Percentiles rank a stretch among this genome's conserved stretches.
phyloP scores from a whole-genome alignment of 2,113 vertebrate species.

The Phodopus roborovskii region DNA sequence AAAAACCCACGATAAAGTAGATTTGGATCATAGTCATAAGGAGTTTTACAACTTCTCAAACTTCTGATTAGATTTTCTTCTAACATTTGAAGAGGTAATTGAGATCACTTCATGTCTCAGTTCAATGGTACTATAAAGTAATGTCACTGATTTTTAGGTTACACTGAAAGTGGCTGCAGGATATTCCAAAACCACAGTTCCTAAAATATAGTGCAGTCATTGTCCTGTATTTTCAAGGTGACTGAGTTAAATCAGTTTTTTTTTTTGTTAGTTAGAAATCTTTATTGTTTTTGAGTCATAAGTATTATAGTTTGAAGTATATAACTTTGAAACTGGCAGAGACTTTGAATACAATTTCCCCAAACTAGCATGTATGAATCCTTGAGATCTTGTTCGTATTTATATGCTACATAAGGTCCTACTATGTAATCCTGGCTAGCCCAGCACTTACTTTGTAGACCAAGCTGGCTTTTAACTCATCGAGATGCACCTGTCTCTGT shows the following conservation, averaged over 20 bases:
- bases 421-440: background rate
- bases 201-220: conserved; percentile 1
- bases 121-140: conserved; percentile 54
- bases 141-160: background rate
- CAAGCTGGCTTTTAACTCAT: background rate
- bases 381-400: background rate
- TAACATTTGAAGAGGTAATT: conserved; percentile 49
- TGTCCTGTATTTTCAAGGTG: background rate
- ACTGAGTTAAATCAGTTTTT: background rate
- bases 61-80: conserved; percentile 48
- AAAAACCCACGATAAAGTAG: conserved; percentile 24
- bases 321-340: background rate
- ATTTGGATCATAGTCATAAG: background rate
- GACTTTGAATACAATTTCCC: background rate
- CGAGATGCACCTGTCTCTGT: background rate
- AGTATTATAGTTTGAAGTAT: background rate
- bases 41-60: conserved; percentile 3
- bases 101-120: conserved; percentile 24
- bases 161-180: background rate
- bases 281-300: background rate
- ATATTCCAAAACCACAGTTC: background rate
- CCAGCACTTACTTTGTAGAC: no score
- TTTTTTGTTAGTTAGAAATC: background rate
- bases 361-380: no score
- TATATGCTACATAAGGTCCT: background rate